Evolutionary conservation across 2,888 invertebrate genomes (phyloP).

Genomic region (Lysandra coridon): DNA sequence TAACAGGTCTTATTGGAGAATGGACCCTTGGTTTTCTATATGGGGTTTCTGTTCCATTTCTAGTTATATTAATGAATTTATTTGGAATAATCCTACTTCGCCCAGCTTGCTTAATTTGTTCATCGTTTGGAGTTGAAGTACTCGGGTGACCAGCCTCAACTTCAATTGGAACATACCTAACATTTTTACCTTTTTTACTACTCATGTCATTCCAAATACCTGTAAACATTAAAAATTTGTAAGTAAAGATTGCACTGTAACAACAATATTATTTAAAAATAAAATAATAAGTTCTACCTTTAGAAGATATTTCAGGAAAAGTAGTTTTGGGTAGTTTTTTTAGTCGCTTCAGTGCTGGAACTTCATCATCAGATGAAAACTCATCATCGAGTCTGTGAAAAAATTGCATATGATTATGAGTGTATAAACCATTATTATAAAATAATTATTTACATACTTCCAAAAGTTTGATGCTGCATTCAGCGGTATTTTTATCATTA

Average conservation of each 20-base stretch:
- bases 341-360: constrained; percentile 64
- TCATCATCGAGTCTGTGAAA: constrained; percentile 68
- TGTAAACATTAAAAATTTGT: constrained; percentile 33
- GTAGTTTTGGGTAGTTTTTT: constrained; percentile 60
- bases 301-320: constrained; percentile 64
- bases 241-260: background rate
- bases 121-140: constrained; percentile 69
- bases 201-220: constrained; percentile 41
- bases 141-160: constrained; percentile 63
- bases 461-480: constrained; percentile 67
- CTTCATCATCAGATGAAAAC: constrained; percentile 64
- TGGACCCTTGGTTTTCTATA: constrained; percentile 57
- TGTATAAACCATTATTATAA: constrained; percentile 31
- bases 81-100: constrained; percentile 55
- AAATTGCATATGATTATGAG: constrained; percentile 34
- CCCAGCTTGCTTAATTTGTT: constrained; percentile 44
- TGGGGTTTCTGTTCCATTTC: constrained; percentile 56
- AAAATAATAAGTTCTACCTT: constrained; percentile 51
- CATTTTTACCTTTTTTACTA: constrained; percentile 53
- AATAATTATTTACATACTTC: constrained; percentile 54
- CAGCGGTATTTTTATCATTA: constrained; percentile 63
- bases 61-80: constrained; percentile 52
- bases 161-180: constrained; percentile 69
- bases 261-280: background rate
- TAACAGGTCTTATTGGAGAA: constrained; percentile 56